Conservation (phyloP, 2,113 vertebrate species). For the Pterocles burchelli region DNA sequence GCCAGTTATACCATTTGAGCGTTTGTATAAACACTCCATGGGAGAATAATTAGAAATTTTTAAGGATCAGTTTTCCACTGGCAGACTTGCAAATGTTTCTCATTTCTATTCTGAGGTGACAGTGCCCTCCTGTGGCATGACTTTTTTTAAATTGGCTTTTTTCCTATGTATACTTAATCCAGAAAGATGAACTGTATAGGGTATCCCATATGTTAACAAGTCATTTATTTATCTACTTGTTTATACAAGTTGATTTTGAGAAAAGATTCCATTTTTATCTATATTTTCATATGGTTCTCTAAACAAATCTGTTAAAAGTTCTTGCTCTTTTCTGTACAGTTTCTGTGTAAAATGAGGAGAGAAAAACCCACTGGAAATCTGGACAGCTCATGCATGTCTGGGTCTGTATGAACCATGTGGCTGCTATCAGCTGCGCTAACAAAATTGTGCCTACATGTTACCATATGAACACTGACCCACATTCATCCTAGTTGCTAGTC, state of each 20-base stretch:
- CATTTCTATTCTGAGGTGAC: not conserved
- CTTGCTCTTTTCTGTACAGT: not conserved
- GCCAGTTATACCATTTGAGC: not conserved
- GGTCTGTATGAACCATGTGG: not conserved
- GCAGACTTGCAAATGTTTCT: not conserved
- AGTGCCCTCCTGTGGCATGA: conserved; percentile 1
- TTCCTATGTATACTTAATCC: not conserved
- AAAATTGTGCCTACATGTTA: not conserved
- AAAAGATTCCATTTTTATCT: not conserved
- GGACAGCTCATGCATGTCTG: not conserved
- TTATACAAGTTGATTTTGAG: not conserved
- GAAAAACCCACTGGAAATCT: not conserved
- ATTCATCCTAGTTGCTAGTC: not conserved
- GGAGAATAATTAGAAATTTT: not conserved
- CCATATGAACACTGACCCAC: not conserved
- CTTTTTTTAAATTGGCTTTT: not conserved
- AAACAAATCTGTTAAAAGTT: not conserved
- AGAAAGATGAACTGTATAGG: not conserved
- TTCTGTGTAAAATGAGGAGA: not conserved
- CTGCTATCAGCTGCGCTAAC: not conserved
- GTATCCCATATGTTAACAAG: not conserved
- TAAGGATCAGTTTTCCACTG: not conserved
- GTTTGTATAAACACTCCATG: not conserved
- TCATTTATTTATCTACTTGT: not conserved
- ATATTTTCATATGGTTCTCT: not conserved